These are phyloP conservation scores for Sitophilus oryzae DNA, from an alignment of 1,140 invertebrate genomes.

Conservation along the genomic window DNA sequence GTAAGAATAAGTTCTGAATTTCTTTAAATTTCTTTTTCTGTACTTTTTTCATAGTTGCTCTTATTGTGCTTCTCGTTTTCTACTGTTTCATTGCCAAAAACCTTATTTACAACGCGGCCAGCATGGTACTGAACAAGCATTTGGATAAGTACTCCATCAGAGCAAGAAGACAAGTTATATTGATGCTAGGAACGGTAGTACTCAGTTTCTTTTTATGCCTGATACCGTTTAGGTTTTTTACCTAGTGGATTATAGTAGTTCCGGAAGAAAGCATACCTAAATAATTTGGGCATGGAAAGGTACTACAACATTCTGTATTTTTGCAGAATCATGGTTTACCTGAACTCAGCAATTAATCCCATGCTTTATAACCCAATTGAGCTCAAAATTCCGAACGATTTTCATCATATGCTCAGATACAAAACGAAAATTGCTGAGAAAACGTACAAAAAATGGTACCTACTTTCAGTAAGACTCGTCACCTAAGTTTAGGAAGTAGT, in stretches of 20 bases:
- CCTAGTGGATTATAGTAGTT: slow-evolving; percentile 68
- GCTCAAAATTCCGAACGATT: slow-evolving; percentile 74
- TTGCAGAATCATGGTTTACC: slow-evolving; percentile 76
- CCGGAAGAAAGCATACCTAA: slow-evolving; percentile 53
- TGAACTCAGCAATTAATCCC: slow-evolving; percentile 80
- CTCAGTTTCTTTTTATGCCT: slow-evolving; percentile 81
- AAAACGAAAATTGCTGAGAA: slow-evolving; percentile 40
- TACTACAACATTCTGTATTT: slow-evolving; percentile 78
- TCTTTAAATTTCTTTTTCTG: no score
- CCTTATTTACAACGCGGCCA: slow-evolving; percentile 59
- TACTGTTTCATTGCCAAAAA: slow-evolving; percentile 73
- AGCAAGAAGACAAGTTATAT: slow-evolving; percentile 64
- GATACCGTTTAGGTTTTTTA: slow-evolving; percentile 78
- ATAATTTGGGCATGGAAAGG: slow-evolving; percentile 58
- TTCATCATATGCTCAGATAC: slow-evolving; percentile 61
- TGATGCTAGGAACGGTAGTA: slow-evolving; percentile 80
- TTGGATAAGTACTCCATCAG: slow-evolving; percentile 56
- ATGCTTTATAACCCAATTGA: slow-evolving; percentile 81
- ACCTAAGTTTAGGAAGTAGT: slow-evolving; percentile 46
- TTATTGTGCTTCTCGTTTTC: slow-evolving; percentile 66
- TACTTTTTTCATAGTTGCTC: slow-evolving; percentile 74
- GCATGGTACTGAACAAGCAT: slow-evolving; percentile 53
- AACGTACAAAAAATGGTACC: slow-evolving; percentile 32
- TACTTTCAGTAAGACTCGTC: slow-evolving; percentile 46
- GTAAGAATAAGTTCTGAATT: no score